These are phyloP conservation scores for Plagiodera versicolora DNA, from an alignment of 2,888 invertebrate species.

Conservation along the genomic window DNA sequence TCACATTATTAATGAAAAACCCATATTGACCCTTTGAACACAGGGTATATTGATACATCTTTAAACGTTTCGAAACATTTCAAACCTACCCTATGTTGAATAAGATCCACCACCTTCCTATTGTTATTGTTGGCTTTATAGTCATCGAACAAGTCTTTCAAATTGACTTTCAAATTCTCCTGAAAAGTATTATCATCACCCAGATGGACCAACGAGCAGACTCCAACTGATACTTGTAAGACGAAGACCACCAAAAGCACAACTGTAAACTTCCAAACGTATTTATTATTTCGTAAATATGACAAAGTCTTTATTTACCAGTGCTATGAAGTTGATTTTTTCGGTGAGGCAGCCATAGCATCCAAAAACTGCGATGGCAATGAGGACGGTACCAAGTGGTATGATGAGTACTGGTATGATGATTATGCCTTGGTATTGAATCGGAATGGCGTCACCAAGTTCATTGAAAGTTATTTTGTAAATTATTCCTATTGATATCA, in stretches of 20 bases:
- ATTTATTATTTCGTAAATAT: too few relatives aligned
- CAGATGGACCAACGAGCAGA: constrained; percentile 21
- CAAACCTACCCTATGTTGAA: constrained; percentile 32
- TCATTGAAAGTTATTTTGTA: constrained; percentile 31
- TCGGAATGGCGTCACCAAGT: constrained; percentile 21
- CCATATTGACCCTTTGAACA: too few relatives aligned
- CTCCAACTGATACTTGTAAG: constrained; percentile 20
- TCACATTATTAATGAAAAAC: too few relatives aligned
- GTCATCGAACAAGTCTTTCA: constrained; percentile 21
- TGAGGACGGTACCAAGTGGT: constrained; percentile 25
- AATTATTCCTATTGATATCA: constrained; percentile 27
- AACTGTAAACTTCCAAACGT: constrained; percentile 26
- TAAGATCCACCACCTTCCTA: constrained; percentile 23
- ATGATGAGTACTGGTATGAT: constrained; percentile 25
- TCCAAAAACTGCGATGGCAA: constrained; percentile 26
- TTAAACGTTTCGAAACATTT: too few relatives aligned
- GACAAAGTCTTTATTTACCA: too few relatives aligned
- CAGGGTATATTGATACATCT: too few relatives aligned
- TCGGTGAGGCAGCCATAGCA: constrained; percentile 31
- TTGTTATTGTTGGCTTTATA: constrained; percentile 10
- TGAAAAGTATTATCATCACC: constrained; percentile 17
- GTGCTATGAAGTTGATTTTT: constrained; percentile 19
- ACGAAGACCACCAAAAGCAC: constrained; percentile 21
- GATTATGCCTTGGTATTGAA: constrained; percentile 23
- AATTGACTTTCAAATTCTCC: constrained; percentile 15